phyloP scores from a whole-genome alignment of 2,113 vertebrate genomes.

The Hepsetus odoe region DNA sequence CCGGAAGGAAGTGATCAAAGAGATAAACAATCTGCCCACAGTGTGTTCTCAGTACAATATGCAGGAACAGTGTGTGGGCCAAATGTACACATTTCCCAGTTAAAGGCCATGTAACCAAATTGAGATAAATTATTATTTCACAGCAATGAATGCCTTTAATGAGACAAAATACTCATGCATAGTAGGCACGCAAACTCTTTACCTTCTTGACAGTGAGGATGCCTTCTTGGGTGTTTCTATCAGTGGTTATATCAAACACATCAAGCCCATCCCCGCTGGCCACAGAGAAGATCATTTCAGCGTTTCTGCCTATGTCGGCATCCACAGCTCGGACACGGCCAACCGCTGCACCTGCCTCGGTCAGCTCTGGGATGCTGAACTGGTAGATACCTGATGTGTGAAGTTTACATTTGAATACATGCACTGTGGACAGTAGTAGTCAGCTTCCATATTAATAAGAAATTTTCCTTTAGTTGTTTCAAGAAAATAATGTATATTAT shows the following conservation, averaged over 20 bases:
- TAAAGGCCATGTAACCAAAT: not conserved
- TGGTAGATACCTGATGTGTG: slow-evolving; percentile 83
- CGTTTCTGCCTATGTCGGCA: slow-evolving; percentile 85
- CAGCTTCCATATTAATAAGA: too few relatives aligned
- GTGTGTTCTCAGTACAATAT: slow-evolving; percentile 6
- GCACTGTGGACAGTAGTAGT: too few relatives aligned
- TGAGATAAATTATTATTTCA: slow-evolving; percentile 28
- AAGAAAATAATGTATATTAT: too few relatives aligned
- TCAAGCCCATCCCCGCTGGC: slow-evolving; percentile 87
- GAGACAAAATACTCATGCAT: not conserved
- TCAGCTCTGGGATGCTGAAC: slow-evolving; percentile 84
- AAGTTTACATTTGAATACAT: not conserved
- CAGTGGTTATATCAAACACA: slow-evolving; percentile 85
- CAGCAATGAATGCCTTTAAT: slow-evolving; percentile 33
- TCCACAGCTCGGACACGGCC: slow-evolving; percentile 88
- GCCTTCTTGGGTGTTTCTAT: slow-evolving; percentile 89
- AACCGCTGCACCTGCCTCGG: slow-evolving; percentile 71
- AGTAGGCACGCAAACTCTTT: not conserved
- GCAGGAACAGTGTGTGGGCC: not conserved
- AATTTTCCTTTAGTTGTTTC: too few relatives aligned
- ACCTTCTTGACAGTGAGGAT: slow-evolving; percentile 90
- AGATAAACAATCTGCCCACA: slow-evolving; percentile 12
- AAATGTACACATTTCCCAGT: not conserved
- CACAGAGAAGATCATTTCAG: slow-evolving; percentile 87
- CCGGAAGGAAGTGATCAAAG: slow-evolving; percentile 2